Percentiles rank a stretch among this genome's conserved stretches.
Conservation (phyloP, 2,113 vertebrate genomes). For the Cebus imitator region DNA sequence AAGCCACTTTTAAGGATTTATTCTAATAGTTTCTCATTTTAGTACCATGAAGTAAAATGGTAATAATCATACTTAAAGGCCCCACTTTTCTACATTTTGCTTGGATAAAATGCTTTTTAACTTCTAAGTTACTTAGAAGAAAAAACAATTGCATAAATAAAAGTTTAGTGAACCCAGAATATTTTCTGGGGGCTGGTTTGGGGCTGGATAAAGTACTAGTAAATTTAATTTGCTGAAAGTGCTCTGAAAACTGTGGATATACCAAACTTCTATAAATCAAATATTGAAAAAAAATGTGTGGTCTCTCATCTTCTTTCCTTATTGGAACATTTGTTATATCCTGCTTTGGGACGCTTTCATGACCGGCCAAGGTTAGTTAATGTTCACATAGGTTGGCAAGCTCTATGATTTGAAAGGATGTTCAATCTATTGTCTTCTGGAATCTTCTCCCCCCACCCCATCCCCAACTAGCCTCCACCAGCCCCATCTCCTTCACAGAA, state of each 20-base stretch:
- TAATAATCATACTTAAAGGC: neutral
- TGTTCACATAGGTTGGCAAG: neutral
- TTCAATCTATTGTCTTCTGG: neutral
- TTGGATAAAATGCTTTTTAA: conserved; percentile 46
- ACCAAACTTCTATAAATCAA: conserved; percentile 4
- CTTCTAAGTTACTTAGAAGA: neutral
- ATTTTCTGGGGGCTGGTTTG: neutral
- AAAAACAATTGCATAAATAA: neutral
- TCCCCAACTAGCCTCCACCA: neutral
- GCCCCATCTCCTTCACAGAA: neutral
- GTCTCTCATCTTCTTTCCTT: neutral
- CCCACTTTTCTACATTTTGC: neutral
- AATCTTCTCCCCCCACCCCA: neutral
- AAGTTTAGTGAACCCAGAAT: conserved; percentile 23
- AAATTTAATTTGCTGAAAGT: conserved; percentile 7
- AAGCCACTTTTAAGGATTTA: neutral
- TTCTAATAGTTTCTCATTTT: neutral
- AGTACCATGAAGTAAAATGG: conserved; percentile 11
- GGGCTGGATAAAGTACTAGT: neutral
- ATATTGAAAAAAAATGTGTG: conserved; percentile 4
- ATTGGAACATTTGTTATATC: neutral
- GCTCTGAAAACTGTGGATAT: neutral
- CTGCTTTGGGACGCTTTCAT: conserved; percentile 52
- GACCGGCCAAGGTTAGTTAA: neutral
- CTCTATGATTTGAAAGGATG: neutral